Base-by-base conservation (phyloP, 2,888 invertebrate species). In the Ophioninae sp. region DNA sequence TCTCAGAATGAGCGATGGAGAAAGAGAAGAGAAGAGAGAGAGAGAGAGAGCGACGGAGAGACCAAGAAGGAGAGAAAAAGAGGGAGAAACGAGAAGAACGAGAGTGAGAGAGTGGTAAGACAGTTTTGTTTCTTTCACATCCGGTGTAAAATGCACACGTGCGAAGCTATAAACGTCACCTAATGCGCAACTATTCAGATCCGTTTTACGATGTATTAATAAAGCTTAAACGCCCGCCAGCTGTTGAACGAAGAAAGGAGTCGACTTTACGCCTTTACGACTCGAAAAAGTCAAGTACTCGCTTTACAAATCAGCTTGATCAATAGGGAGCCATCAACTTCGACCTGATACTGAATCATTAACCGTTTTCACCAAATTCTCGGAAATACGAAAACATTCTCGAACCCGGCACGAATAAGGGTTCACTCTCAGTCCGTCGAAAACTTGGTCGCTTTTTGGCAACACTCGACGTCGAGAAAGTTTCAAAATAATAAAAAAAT, bases 141-240 rank as follows among this genome's bases (percentile, higher is more conserved):
- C 83, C 83, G 83, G 81, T 81, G 78, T 74, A 50, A 80, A 79
- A 21, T 67, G 72, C 74, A 75, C 83, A 84, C 83, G 83, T 84
- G 81, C 83, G 81, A 20, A 13, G 78, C 80, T 81, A 78, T 83
- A 81, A 83, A 78, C 78, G 64, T 64, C 30, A 44, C 23, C 67
- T 69, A 81, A 81, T 81, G 83, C 70, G 81, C 74, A 70, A 75
- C 83, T 84, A 78, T 81, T 84, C 76, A 84, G 81, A 84, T 84
- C 81, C 78, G 70, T 84, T 84, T 84, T 84, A 84, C 83, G 83
- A 84, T 78, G 78, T 84, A 84, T 84, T 84, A 84, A 84, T 84
- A 84, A 81, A 84, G 81, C 75, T 70, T 56, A 81, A 79, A 78
- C 75, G 56, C 70, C 61, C 44, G 59, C 73, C 81, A 81, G 83